phyloP scores from a whole-genome alignment of 1,140 invertebrate species.

The Micrasema minimum region DNA sequence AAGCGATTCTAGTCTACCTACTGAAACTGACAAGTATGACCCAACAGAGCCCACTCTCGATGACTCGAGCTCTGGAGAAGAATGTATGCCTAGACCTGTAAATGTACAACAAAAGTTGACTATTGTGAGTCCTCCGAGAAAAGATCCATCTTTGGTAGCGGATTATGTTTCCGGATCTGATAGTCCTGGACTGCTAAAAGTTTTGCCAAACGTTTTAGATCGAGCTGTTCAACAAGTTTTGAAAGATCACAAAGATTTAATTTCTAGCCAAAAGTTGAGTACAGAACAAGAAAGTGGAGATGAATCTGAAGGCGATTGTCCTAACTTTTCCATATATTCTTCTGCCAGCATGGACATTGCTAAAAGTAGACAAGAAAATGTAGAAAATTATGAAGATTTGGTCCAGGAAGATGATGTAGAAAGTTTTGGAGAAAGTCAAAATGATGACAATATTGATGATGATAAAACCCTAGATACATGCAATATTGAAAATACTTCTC shows the following conservation, averaged over 20 bases:
- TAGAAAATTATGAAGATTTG: conserved; percentile 56
- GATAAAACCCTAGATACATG: not conserved
- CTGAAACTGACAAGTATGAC: conserved; percentile 73
- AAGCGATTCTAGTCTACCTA: conserved; percentile 73
- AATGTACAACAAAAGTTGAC: conserved; percentile 40
- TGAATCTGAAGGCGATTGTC: conserved; percentile 78
- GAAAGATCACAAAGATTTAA: conserved; percentile 58
- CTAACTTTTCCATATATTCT: conserved; percentile 86
- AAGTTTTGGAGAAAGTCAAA: conserved; percentile 1
- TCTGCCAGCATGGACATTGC: conserved; percentile 81
- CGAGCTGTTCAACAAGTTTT: conserved; percentile 61
- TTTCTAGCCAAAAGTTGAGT: conserved; percentile 56
- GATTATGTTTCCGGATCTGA: conserved; percentile 36
- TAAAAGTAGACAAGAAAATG: conserved; percentile 57
- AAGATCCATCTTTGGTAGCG: conserved; percentile 13
- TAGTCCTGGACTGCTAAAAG: conserved; percentile 47
- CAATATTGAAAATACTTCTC: not conserved
- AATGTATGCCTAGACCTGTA: conserved; percentile 24
- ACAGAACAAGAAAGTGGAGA: conserved; percentile 63
- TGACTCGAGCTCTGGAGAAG: conserved; percentile 60
- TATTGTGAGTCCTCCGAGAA: conserved; percentile 46
- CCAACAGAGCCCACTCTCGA: conserved; percentile 74
- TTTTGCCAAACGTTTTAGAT: conserved; percentile 57
- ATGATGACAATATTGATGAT: conserved; percentile 14
- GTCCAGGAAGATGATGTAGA: conserved; percentile 61